Conservation (phyloP, 2,888 invertebrate species). For the Tupiocoris notatus region DNA sequence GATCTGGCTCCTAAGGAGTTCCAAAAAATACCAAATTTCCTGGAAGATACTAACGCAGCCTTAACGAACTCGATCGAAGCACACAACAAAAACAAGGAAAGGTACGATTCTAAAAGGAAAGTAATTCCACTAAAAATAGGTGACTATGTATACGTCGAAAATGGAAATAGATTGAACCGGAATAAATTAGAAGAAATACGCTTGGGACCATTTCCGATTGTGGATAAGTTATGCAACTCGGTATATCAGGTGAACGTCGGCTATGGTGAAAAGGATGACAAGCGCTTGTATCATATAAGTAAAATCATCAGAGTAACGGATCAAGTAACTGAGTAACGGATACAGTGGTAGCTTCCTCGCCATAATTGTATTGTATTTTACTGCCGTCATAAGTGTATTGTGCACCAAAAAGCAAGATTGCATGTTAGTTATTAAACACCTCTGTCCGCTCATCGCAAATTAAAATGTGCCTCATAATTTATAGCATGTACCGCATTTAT, state of each 20-base stretch:
- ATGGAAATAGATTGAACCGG: slow-evolving; percentile 7
- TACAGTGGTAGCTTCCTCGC: no score
- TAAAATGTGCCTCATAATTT: no score
- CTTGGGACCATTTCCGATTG: slow-evolving; percentile 20
- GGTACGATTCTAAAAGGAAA: not conserved
- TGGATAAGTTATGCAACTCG: not conserved
- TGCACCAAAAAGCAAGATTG: no score
- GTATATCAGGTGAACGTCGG: no score
- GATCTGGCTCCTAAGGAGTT: slow-evolving; percentile 6
- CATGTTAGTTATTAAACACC: no score
- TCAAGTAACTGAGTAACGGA: no score
- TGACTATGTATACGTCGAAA: slow-evolving; percentile 20
- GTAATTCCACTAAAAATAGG: slow-evolving; percentile 1
- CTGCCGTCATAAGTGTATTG: no score
- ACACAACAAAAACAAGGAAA: slow-evolving; percentile 4
- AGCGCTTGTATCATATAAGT: not conserved
- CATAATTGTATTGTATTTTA: no score
- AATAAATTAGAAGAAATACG: slow-evolving; percentile 20
- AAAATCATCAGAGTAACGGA: no score
- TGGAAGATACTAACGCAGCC: not conserved
- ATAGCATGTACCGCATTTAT: no score
- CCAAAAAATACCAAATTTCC: slow-evolving; percentile 4
- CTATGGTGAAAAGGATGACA: not conserved
- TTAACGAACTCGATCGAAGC: not conserved
- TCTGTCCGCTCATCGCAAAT: no score